phyloP scores from a whole-genome alignment of 2,888 invertebrate species.

The Drepana falcataria region DNA sequence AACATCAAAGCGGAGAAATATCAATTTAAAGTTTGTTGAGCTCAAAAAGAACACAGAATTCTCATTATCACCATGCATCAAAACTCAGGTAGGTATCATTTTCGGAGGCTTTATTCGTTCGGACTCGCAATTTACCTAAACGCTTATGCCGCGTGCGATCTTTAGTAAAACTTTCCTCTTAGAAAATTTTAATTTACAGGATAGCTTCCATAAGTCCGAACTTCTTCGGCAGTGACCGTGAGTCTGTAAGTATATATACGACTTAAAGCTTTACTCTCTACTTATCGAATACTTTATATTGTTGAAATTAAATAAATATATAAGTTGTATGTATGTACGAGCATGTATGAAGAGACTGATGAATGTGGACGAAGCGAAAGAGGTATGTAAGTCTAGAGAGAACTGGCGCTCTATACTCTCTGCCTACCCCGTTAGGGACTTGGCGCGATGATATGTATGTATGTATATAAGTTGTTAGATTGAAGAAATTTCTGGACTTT shows the following conservation, averaged over 20 bases:
- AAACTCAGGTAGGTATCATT: constrained; percentile 3
- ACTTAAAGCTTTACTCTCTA: no score
- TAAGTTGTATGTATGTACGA: no score
- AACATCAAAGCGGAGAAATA: not conserved
- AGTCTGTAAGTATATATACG: constrained; percentile 21
- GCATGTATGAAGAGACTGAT: no score
- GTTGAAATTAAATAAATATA: no score
- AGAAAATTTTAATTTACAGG: constrained; percentile 33
- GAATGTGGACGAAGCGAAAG: no score
- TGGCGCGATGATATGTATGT: no score
- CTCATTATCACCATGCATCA: constrained; percentile 8
- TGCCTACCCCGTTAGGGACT: no score
- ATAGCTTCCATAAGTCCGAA: constrained; percentile 25
- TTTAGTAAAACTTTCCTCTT: constrained; percentile 25
- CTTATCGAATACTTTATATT: no score
- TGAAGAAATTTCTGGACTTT: no score
- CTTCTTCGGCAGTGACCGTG: constrained; percentile 21
- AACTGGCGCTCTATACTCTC: no score
- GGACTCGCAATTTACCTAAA: constrained; percentile 24
- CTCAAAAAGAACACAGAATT: constrained; percentile 7
- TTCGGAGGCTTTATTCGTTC: constrained; percentile 22
- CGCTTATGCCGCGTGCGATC: constrained; percentile 13
- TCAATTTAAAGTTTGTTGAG: constrained; percentile 1
- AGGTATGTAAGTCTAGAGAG: no score
- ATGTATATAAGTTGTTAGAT: no score